Conservation (phyloP, 2,888 invertebrate genomes). For the Chydorus sphaericus region DNA sequence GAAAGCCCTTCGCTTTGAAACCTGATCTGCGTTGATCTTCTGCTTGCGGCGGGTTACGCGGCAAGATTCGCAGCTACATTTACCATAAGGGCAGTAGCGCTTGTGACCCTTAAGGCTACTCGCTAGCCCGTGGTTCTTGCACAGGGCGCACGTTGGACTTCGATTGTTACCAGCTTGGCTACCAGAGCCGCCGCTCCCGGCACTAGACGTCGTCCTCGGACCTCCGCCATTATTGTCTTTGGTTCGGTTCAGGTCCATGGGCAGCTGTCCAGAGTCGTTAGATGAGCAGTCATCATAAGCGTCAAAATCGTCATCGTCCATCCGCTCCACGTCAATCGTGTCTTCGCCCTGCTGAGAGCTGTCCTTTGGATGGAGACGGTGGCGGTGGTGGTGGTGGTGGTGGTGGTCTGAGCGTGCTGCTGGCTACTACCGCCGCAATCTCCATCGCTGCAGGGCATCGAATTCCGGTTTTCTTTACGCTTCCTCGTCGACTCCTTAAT, state of each 20-base stretch:
- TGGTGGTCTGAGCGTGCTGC: no score
- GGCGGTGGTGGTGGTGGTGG: no score
- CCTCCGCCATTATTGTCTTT: no score
- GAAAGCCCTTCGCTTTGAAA: slow-evolving; percentile 4
- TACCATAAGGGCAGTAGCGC: slow-evolving; percentile 10
- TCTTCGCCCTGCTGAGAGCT: no score
- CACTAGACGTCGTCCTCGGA: background rate
- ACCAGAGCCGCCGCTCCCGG: background rate
- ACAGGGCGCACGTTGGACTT: slow-evolving; percentile 10
- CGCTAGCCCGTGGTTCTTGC: slow-evolving; percentile 11
- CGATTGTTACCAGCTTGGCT: no score
- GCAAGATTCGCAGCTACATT: slow-evolving; percentile 7
- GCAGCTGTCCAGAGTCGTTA: no score
- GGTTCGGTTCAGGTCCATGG: no score
- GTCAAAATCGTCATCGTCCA: background rate
- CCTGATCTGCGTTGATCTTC: slow-evolving; percentile 10
- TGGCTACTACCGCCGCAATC: background rate
- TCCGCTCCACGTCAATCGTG: background rate
- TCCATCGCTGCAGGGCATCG: slow-evolving; percentile 2
- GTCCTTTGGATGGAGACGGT: no score
- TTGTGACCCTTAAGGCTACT: slow-evolving; percentile 10
- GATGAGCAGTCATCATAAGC: no score
- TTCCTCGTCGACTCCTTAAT: no score
- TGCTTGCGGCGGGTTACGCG: slow-evolving; percentile 7
- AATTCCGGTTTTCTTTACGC: no score